These are phyloP conservation scores for Chloroceryle aenea DNA, from an alignment of 2,113 vertebrate genomes.

Conservation along the genomic window DNA sequence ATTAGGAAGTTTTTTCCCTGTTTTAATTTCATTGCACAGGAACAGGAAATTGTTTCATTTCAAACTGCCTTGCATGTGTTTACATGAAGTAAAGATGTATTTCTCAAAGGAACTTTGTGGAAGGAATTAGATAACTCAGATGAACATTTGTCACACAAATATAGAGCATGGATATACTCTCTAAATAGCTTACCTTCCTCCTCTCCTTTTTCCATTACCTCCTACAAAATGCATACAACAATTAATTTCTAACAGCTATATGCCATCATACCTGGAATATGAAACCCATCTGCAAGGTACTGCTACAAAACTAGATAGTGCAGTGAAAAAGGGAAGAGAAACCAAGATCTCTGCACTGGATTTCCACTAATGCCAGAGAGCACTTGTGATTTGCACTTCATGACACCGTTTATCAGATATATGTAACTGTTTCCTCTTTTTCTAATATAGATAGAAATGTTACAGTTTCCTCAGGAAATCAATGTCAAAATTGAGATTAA, in stretches of 20 bases:
- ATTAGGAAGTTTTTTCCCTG: not conserved
- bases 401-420: not conserved
- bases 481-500: not conserved
- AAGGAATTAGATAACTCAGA: not conserved
- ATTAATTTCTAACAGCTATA: not conserved
- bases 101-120: not conserved
- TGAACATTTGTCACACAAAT: not conserved
- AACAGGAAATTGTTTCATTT: not conserved
- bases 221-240: not conserved
- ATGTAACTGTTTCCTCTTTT: not conserved
- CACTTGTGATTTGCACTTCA: not conserved
- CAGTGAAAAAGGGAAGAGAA: not conserved
- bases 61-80: not conserved
- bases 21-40: not conserved
- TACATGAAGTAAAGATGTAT: not conserved
- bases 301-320: not conserved
- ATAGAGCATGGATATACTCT: not conserved
- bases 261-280: not conserved
- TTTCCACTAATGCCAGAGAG: not conserved
- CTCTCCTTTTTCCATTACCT: not conserved
- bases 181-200: not conserved
- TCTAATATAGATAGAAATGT: not conserved
- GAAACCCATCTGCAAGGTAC: not conserved
- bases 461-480: not conserved
- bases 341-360: not conserved